Conservation (phyloP, 2,113 vertebrate species). For the Elaphurus davidianus region DNA sequence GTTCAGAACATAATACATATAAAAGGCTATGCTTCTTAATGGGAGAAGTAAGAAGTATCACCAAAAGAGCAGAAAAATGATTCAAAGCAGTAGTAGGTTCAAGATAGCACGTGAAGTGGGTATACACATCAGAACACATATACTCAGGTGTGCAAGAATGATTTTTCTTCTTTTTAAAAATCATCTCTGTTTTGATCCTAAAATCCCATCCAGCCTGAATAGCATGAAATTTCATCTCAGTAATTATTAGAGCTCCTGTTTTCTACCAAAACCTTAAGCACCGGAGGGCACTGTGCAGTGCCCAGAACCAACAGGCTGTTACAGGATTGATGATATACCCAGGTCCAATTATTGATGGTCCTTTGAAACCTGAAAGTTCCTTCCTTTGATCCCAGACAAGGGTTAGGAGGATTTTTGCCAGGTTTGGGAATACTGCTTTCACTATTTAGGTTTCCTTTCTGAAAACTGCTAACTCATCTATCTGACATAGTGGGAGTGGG, state of each 20-base stretch:
- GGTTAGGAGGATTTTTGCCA: neutral
- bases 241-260: neutral
- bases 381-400: neutral
- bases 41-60: neutral
- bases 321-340: neutral
- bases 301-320: neutral
- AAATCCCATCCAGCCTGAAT: neutral
- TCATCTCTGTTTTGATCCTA: neutral
- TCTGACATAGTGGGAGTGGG: neutral
- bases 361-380: neutral
- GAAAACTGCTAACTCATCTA: neutral
- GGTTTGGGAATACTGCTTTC: neutral
- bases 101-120: neutral
- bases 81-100: neutral
- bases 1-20: neutral
- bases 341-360: neutral
- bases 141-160: neutral
- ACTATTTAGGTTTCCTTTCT: neutral
- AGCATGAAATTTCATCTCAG: neutral
- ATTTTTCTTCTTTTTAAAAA: neutral
- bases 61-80: neutral
- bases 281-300: neutral
- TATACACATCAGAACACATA: neutral
- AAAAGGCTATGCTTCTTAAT: neutral
- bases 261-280: neutral